Conservation (phyloP, 2,797 vertebrate species). For the Mareca strepera region DNA sequence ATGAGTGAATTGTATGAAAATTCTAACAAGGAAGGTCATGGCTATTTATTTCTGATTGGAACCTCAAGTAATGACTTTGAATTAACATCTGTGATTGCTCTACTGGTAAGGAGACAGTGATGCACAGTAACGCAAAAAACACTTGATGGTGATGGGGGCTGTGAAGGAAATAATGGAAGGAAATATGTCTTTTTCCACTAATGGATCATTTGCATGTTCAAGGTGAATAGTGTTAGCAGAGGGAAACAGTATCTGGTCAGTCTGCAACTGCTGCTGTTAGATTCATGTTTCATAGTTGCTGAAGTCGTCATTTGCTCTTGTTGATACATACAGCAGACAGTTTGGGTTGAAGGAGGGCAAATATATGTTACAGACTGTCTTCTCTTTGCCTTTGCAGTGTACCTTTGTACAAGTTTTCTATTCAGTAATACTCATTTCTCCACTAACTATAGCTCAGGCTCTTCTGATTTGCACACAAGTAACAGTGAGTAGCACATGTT, state of each 20-base stretch:
- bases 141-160: not conserved
- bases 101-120: not conserved
- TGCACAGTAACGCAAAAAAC: slow-evolving; percentile 12
- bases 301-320: not conserved
- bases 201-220: not conserved
- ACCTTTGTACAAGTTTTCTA: not conserved
- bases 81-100: slow-evolving; percentile 44
- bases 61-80: slow-evolving; percentile 34
- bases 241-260: not conserved
- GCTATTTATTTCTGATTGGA: slow-evolving; percentile 26
- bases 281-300: not conserved
- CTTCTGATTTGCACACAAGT: not conserved
- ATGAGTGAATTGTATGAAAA: slow-evolving; percentile 12
- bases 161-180: slow-evolving; percentile 8
- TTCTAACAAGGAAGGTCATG: slow-evolving; percentile 19
- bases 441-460: not conserved
- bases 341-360: not conserved
- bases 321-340: not conserved
- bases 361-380: not conserved
- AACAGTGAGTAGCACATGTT: not conserved
- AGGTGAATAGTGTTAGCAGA: not conserved
- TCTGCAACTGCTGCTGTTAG: not conserved
- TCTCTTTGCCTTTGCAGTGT: not conserved
- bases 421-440: not conserved
- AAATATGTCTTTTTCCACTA: not conserved